Evolutionary conservation across 92 coral and sea anemone genomes (phyloP).

Genomic region (Palythoa heliodiscus): DNA sequence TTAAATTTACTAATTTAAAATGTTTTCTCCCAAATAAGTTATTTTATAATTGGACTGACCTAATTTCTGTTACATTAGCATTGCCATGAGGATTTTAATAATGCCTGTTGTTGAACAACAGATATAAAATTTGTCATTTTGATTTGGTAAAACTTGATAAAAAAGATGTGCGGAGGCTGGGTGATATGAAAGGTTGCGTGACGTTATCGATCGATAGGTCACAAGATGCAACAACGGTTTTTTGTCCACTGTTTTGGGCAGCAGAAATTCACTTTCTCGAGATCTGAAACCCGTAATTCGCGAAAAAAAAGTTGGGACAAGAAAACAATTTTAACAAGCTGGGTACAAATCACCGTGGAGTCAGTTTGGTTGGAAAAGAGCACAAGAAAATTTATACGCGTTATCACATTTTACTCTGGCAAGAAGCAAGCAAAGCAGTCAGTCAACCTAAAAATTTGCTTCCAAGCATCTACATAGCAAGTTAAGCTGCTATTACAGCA

Average conservation of each 20-base stretch:
- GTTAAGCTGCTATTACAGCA: not conserved
- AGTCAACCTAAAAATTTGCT: conserved; percentile 18
- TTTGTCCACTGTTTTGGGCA: conserved; percentile 37
- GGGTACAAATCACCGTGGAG: conserved; percentile 49
- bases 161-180: too few species aligned
- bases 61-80: conserved; percentile 42
- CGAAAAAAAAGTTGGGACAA: conserved; percentile 40
- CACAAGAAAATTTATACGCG: conserved; percentile 6
- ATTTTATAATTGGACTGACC: conserved; percentile 12
- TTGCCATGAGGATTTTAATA: conserved; percentile 51
- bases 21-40: conserved; percentile 12
- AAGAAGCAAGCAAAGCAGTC: conserved; percentile 23
- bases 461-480: conserved; percentile 8
- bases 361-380: conserved; percentile 37
- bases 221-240: conserved; percentile 29
- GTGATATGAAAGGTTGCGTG: conserved; percentile 22
- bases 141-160: conserved; percentile 23
- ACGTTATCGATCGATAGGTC: conserved; percentile 10
- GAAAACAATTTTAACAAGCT: too few species aligned
- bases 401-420: conserved; percentile 17
- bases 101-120: conserved; percentile 41
- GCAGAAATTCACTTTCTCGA: conserved; percentile 40
- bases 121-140: conserved; percentile 27
- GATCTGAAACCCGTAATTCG: conserved; percentile 49
- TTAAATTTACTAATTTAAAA: conserved; percentile 40